Conservation (phyloP, 2,113 vertebrate genomes). For the Mugil cephalus region DNA sequence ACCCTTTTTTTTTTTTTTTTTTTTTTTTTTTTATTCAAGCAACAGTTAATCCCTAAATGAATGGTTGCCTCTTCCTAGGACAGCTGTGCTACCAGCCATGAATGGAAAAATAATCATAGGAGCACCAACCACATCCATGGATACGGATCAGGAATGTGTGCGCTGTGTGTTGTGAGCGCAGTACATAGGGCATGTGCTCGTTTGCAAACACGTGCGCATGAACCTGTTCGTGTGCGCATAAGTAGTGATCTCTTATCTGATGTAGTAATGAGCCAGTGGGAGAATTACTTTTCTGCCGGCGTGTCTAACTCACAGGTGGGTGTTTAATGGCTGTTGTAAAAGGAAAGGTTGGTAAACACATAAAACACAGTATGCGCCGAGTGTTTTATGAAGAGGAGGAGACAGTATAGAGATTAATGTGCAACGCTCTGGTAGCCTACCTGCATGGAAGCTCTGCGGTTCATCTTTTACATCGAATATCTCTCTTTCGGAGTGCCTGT, state of each 20-base stretch:
- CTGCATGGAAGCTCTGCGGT: not conserved
- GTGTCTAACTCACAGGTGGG: conserved; percentile 25
- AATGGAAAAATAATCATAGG: conserved; percentile 61
- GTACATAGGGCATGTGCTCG: not conserved
- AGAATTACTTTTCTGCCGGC: conserved; percentile 23
- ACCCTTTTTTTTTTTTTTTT: conserved; percentile 13
- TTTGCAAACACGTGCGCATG: conserved; percentile 4
- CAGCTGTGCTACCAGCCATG: conserved; percentile 60
- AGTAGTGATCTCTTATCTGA: conserved; percentile 27
- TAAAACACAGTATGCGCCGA: conserved; percentile 33
- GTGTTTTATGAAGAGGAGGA: not conserved
- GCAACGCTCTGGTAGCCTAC: not conserved
- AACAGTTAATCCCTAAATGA: conserved; percentile 64
- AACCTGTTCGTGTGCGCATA: conserved; percentile 11
- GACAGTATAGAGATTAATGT: not conserved
- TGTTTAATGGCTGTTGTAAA: conserved; percentile 61
- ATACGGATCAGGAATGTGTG: conserved; percentile 37
- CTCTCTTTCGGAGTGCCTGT: not conserved
- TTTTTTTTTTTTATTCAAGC: conserved; percentile 48
- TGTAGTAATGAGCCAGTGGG: conserved; percentile 41
- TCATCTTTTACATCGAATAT: not conserved
- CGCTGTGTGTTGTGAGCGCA: not conserved
- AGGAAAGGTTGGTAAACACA: conserved; percentile 49
- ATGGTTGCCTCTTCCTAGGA: conserved; percentile 58
- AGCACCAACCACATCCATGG: conserved; percentile 47